These are phyloP conservation scores for Brevimyrus niger DNA, from an alignment of 2,113 vertebrate species.

Conservation along the genomic window DNA sequence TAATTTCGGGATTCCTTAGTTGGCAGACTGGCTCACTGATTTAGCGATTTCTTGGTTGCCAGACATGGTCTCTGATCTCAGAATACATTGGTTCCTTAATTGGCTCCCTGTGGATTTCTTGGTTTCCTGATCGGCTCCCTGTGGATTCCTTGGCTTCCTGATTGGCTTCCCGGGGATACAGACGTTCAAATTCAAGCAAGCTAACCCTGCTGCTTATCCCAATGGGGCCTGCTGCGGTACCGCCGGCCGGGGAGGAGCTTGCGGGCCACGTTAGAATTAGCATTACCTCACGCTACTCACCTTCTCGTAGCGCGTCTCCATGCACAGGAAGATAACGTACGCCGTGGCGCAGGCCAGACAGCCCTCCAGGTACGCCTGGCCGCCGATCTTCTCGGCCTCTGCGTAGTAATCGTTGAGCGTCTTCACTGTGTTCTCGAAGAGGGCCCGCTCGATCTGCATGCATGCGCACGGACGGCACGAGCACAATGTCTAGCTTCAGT, in stretches of 20 bases:
- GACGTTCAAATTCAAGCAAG: neutral
- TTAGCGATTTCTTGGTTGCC: neutral
- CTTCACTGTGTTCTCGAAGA: conserved; percentile 96
- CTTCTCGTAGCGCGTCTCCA: conserved; percentile 98
- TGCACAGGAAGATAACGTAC: conserved; percentile 96
- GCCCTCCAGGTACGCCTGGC: conserved; percentile 90
- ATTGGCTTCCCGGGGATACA: neutral
- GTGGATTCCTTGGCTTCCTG: neutral
- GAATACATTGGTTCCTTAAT: neutral
- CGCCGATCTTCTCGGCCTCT: conserved; percentile 93
- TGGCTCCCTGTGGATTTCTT: neutral
- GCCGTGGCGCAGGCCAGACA: conserved; percentile 89
- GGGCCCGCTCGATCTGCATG: conserved; percentile 85
- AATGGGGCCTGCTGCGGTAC: neutral
- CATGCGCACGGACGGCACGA: conserved; percentile 4
- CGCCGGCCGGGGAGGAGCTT: neutral
- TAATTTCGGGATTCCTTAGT: neutral
- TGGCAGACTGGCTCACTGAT: neutral
- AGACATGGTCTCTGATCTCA: neutral
- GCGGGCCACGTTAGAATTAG: neutral
- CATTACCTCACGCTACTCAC: conserved; percentile 46
- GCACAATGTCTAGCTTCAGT: neutral
- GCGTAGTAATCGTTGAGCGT: conserved; percentile 87
- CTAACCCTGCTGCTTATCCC: neutral
- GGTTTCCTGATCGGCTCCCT: neutral